phyloP scores from a whole-genome alignment of 1,140 invertebrate species.

The Homalodisca vitripennis region DNA sequence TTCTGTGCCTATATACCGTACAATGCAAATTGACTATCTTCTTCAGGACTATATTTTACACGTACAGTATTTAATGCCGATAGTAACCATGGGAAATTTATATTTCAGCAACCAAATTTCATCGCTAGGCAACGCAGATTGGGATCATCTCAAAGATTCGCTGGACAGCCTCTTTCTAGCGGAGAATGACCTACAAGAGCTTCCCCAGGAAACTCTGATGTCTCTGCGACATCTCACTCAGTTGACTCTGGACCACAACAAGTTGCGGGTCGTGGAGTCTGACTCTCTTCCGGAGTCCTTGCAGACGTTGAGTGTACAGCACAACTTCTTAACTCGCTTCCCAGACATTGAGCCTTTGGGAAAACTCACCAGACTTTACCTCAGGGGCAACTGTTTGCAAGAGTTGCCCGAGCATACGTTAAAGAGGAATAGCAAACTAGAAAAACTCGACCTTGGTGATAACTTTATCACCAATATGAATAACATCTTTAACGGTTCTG shows the following conservation, averaged over 20 bases:
- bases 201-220: constrained; percentile 51
- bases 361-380: constrained; percentile 58
- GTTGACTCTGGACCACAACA: constrained; percentile 73
- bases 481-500: constrained; percentile 63
- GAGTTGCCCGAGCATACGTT: constrained; percentile 61
- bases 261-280: constrained; percentile 58
- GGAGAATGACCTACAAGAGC: constrained; percentile 72
- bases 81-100: too few relatives aligned
- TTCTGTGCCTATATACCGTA: too few relatives aligned
- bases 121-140: constrained; percentile 61
- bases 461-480: constrained; percentile 67
- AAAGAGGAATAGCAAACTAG: constrained; percentile 62
- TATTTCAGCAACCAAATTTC: constrained; percentile 63
- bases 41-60: too few relatives aligned
- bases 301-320: constrained; percentile 70
- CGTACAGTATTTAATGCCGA: too few relatives aligned
- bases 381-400: constrained; percentile 75
- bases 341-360: constrained; percentile 51
- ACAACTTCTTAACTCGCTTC: constrained; percentile 69
- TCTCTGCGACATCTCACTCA: constrained; percentile 62
- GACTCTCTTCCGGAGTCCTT: constrained; percentile 61
- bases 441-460: constrained; percentile 82
- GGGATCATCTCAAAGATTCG: constrained; percentile 70
- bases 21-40: too few relatives aligned
- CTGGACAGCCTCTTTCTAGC: constrained; percentile 76